Conservation (phyloP, 2,797 vertebrate species). For the Sparidentex hasta region DNA sequence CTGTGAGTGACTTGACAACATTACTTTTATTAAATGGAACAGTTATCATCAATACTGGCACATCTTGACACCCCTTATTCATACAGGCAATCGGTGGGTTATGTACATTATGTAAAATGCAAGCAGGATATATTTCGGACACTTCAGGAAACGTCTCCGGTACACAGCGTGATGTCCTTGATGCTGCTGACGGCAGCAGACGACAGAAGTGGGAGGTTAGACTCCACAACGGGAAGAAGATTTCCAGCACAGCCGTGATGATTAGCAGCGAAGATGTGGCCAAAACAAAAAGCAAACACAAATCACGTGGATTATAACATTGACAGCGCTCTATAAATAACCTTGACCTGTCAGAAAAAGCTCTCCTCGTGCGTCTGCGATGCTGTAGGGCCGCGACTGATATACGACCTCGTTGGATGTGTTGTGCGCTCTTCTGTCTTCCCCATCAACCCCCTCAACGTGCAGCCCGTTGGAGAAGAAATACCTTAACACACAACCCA, state of each 20-base stretch:
- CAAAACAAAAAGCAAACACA: slow-evolving; percentile 11
- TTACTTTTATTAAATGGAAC: too few relatives aligned
- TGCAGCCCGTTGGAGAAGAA: neutral
- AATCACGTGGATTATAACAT: neutral
- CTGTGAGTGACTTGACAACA: too few relatives aligned
- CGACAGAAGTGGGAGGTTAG: neutral
- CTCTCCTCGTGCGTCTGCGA: slow-evolving; percentile 8
- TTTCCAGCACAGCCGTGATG: neutral
- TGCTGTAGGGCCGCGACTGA: slow-evolving; percentile 24
- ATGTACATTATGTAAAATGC: too few relatives aligned
- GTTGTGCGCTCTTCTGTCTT: slow-evolving; percentile 13
- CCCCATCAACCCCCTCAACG: slow-evolving; percentile 5
- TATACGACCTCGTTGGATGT: slow-evolving; percentile 31
- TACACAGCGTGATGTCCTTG: neutral
- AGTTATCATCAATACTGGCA: too few relatives aligned
- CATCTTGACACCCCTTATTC: too few relatives aligned
- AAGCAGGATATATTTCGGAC: too few relatives aligned
- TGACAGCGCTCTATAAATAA: slow-evolving; percentile 28
- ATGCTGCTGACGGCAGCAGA: neutral
- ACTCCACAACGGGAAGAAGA: neutral
- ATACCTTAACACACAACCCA: neutral
- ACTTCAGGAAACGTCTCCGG: neutral
- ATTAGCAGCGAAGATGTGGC: slow-evolving; percentile 15
- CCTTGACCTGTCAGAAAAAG: neutral
- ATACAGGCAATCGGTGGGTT: too few relatives aligned